Evolutionary conservation across 2,888 invertebrate species (phyloP), one percentile per base, ranked within the genome.

Genomic region (Mamestra brassicae): DNA sequence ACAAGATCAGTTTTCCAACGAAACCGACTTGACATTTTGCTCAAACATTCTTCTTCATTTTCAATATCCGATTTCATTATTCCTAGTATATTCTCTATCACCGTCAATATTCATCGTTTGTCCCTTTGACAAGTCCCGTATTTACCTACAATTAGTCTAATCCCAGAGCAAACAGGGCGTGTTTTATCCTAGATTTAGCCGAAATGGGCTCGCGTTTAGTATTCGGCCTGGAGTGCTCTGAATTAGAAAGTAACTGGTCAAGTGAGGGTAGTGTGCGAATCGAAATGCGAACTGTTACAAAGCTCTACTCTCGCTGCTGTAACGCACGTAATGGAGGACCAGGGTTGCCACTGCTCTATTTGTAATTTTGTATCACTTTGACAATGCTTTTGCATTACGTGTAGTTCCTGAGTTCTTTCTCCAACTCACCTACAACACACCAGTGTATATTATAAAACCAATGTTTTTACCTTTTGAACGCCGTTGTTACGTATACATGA

Each of bases 211-310:
- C 74, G 76, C 83, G 78, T 84, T 85, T 75, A 80, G 80, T 77
- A 85, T 87, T 80, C 80, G 83, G 83, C 74, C 78, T 80, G 80
- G 87, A 88, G 86, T 88, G 87, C 86, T 82, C 87, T 87, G 89
- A 91, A 91, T 92, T 90, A 90, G 89, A 91, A 91, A 90, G 92
- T 92, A 90, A 88, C 88, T 90, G 88, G 87, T 87, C 88, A 88
- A 89, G 89, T 87, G 86, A 83, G 85, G 84, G 77, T 85, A 85
- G 85, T 80, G 85, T 77, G 84, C 83, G 87, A 80, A 76, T 78
- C 84, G 83, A 86, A 87, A 86, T 84, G 83, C 81, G 85, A 85
- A 86, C 89, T 82, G 87, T 88, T 87, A 87, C 90, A 86, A 78
- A 85, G 87, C 85, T 86, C 80, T 50, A 76, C 82, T 81, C 84